Evolutionary conservation across 1,140 invertebrate species (phyloP), one percentile per base, ranked within the genome.

Genomic region (Pseudomyrmex cubaensis): DNA sequence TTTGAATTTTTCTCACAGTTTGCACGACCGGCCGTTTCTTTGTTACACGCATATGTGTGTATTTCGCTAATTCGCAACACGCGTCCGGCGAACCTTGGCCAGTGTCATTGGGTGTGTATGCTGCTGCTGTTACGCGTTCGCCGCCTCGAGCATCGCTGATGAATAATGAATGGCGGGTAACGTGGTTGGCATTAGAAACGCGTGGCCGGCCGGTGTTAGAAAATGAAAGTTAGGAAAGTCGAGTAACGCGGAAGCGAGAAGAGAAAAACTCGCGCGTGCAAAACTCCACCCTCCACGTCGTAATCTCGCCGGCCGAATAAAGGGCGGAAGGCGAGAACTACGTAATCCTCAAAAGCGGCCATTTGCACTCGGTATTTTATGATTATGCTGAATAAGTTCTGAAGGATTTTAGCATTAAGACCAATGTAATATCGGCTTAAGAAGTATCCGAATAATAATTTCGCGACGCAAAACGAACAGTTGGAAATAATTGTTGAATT

Each of bases 151-250:
- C 70, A 7, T 74, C 13, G 59, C 9, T 69, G 59, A 91, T 93
- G 92, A 93, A 93, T 93, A 93, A 92, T 93, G 87, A 91, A 93
- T 92, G 69, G 63, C 84, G 56, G 57, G 84, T 91, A 89, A 72
- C 85, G 73, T 72, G 66, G 66, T 62, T 76, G 67, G 69, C 86
- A 84, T 87, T 90, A 88, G 83, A 78, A 89, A 87, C 88, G 67
- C 87, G 12, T n/a, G 9, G 48, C 44, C 44, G n/a, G 25, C 54
- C 25, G 22, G 20, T 83, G 89, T 91, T 93, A 93, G 92, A 93
- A 93, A 93, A 93, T 88, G 92, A 93, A 93, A 93, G 93, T 93
- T 89, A 92, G 82, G 90, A 92, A 93, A 93, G 92, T 91, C 7
- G 48, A n/a, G n/a, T 72, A 85, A 90, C 75, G 84, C 90, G 90